Evolutionary conservation across 2,797 vertebrate genomes (phyloP).

Genomic region (Nyctibius grandis): DNA sequence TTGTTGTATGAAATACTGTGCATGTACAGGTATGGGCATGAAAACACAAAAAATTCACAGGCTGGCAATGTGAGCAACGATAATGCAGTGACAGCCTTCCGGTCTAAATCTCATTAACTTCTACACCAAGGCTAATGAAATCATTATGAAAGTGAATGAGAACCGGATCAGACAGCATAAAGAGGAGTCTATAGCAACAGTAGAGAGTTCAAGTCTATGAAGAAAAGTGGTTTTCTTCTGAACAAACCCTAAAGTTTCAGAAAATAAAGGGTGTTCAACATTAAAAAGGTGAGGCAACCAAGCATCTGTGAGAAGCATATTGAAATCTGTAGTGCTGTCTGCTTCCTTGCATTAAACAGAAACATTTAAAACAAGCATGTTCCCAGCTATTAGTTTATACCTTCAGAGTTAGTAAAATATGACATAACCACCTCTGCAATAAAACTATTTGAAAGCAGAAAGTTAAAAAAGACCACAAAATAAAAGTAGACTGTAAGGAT

Average conservation of each 20-base stretch:
- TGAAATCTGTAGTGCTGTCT: background rate
- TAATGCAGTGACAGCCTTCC: background rate
- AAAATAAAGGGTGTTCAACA: background rate
- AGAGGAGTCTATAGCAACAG: background rate
- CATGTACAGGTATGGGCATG: accelerated
- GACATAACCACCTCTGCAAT: background rate
- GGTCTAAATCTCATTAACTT: background rate
- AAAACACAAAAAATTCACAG: background rate
- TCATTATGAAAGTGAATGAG: background rate
- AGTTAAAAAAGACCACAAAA: background rate
- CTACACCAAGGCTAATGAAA: background rate
- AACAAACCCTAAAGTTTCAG: background rate
- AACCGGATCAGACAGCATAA: background rate
- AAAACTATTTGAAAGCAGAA: background rate
- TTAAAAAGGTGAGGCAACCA: background rate
- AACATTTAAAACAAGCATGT: background rate
- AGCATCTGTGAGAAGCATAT: background rate
- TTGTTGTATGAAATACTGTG: background rate
- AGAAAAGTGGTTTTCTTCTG: background rate
- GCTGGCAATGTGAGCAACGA: background rate
- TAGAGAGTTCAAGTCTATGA: background rate
- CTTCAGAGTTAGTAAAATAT: background rate
- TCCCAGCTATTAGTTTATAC: background rate
- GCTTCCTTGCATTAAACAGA: background rate
- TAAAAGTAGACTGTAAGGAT: background rate